Evolutionary conservation across 2,888 invertebrate species (phyloP).

Genomic region (Caenorhabditis doughertyi): DNA sequence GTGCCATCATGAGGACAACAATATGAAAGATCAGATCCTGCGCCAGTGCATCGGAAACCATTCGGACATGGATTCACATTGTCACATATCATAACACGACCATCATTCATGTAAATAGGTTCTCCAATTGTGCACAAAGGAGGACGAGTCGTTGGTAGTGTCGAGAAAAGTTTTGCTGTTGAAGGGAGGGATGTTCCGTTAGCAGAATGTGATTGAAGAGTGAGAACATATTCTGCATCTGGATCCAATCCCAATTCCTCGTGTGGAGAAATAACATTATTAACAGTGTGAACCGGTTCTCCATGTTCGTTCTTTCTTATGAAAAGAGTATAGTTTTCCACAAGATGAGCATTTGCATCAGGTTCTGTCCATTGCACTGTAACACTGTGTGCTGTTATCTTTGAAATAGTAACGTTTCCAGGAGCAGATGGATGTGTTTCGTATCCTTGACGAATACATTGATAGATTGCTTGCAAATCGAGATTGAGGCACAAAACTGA

Average conservation of each 20-base stretch:
- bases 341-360: conserved; percentile 68
- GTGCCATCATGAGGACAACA: conserved; percentile 69
- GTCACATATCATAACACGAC: conserved; percentile 55
- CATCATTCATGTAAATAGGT: conserved; percentile 65
- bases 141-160: conserved; percentile 55
- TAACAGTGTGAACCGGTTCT: conserved; percentile 58
- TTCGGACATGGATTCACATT: conserved; percentile 54
- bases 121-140: conserved; percentile 69
- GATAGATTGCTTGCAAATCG: conserved; percentile 75
- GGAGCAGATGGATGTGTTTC: conserved; percentile 77
- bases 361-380: conserved; percentile 71
- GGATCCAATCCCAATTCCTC: conserved; percentile 69
- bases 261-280: conserved; percentile 70
- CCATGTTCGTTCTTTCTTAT: conserved; percentile 72
- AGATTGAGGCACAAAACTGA: conserved; percentile 75
- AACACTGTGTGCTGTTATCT: conserved; percentile 65
- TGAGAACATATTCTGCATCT: conserved; percentile 70
- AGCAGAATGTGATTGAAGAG: conserved; percentile 66
- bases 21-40: conserved; percentile 56
- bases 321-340: conserved; percentile 73
- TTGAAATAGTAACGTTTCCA: conserved; percentile 70
- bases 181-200: conserved; percentile 72
- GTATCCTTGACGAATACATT: conserved; percentile 77
- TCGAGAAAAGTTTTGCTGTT: conserved; percentile 72
- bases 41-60: conserved; percentile 65